Percentiles rank a stretch among this genome's conserved stretches.
Conservation (phyloP, 2,797 vertebrate species). For the Anguilla pacifica region DNA sequence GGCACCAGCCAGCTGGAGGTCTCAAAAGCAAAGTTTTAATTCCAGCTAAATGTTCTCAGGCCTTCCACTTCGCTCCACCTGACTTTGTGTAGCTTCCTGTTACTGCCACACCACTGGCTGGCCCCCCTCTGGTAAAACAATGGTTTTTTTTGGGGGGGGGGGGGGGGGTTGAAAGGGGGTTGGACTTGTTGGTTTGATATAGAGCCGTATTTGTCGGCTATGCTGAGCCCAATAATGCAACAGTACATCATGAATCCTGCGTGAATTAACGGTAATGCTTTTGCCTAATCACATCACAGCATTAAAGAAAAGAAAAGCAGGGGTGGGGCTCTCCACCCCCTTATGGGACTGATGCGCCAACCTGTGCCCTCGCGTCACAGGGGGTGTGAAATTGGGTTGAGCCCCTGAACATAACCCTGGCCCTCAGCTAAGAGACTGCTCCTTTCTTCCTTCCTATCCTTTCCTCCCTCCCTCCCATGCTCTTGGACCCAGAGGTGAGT, state of each 20-base stretch:
- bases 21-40: slow-evolving; percentile 40
- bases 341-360: slow-evolving; percentile 74
- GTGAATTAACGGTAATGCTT: too few species aligned
- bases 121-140: slow-evolving; percentile 12
- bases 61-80: slow-evolving; percentile 33
- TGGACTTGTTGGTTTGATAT: slow-evolving; percentile 57
- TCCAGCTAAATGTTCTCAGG: slow-evolving; percentile 37
- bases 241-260: slow-evolving; percentile 65
- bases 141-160: background rate
- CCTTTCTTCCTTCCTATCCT: slow-evolving; percentile 18
- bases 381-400: slow-evolving; percentile 83
- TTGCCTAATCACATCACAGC: slow-evolving; percentile 76
- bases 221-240: slow-evolving; percentile 79
- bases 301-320: background rate
- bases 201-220: slow-evolving; percentile 68
- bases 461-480: slow-evolving; percentile 44
- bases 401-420: slow-evolving; percentile 66
- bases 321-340: slow-evolving; percentile 72
- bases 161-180: slow-evolving; percentile 28
- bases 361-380: slow-evolving; percentile 59
- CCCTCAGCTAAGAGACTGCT: slow-evolving; percentile 64
- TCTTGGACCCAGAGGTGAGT: slow-evolving; percentile 65
- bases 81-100: slow-evolving; percentile 38
- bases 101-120: slow-evolving; percentile 4
- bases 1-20: slow-evolving; percentile 30